phyloP scores from a whole-genome alignment of 2,888 invertebrate species.

The Lasioglossum figueresi region DNA sequence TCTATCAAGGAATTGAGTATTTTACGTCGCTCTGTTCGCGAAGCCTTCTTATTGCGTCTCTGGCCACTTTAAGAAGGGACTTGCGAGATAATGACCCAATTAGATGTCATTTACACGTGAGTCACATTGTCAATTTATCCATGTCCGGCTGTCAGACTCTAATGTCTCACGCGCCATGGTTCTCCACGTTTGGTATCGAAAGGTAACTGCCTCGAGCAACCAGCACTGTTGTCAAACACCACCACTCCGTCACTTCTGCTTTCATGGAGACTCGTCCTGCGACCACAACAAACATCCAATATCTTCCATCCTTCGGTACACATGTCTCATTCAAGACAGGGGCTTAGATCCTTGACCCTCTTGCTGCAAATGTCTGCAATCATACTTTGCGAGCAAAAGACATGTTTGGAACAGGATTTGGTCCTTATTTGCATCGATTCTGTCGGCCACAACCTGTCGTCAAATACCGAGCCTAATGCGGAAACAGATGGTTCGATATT shows the following conservation, averaged over 20 bases:
- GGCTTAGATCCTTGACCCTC: no score
- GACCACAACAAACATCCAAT: not conserved
- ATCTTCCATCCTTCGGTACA: no score
- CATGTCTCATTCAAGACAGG: no score
- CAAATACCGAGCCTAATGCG: no score
- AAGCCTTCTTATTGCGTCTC: conserved; percentile 57
- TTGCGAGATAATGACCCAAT: conserved; percentile 78
- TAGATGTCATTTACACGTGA: conserved; percentile 80
- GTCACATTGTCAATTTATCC: conserved; percentile 78
- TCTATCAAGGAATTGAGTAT: conserved; percentile 33
- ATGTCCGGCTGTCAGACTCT: conserved; percentile 76
- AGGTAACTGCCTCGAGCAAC: conserved; percentile 54
- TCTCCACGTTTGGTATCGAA: conserved; percentile 67
- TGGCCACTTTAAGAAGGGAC: conserved; percentile 60
- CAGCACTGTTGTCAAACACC: not conserved
- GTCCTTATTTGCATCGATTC: no score
- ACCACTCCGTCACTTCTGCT: conserved; percentile 22
- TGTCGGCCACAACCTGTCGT: no score
- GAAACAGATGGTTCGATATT: no score
- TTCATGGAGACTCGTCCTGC: conserved; percentile 11
- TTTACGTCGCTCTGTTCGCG: conserved; percentile 22
- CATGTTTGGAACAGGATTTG: no score
- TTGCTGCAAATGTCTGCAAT: no score
- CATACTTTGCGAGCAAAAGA: no score
- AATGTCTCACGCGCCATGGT: conserved; percentile 67